These are phyloP conservation scores for Drosophila fulvimacula DNA, from an alignment of 2,888 invertebrate species.

Conservation along the genomic window DNA sequence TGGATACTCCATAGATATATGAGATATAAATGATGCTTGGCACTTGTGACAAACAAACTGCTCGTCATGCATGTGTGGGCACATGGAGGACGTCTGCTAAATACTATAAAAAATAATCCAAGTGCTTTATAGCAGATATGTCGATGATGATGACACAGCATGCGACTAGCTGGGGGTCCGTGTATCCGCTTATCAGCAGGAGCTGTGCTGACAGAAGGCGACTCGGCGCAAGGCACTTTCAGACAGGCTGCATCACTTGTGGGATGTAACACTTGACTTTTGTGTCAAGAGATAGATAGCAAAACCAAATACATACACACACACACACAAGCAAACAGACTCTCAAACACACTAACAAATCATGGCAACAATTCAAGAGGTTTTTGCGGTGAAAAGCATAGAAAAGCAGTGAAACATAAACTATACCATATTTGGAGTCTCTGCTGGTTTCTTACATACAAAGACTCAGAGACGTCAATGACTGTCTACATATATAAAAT, in stretches of 20 bases:
- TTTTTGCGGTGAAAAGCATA: conserved; percentile 24
- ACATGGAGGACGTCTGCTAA: conserved; percentile 6
- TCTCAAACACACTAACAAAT: conserved; percentile 35
- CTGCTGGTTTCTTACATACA: neutral
- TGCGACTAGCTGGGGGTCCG: conserved; percentile 13
- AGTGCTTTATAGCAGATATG: conserved; percentile 21
- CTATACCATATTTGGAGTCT: conserved; percentile 36
- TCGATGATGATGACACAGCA: conserved; percentile 63
- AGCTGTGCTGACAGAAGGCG: conserved; percentile 33
- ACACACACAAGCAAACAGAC: conserved; percentile 16
- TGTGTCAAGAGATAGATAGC: conserved; percentile 67
- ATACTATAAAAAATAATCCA: conserved; percentile 23
- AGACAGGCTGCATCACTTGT: conserved; percentile 62
- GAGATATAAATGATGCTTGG: conserved; percentile 6
- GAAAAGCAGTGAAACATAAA: conserved; percentile 27
- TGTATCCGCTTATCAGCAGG: conserved; percentile 51
- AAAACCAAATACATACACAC: conserved; percentile 14
- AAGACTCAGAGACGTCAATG: neutral
- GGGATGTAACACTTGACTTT: conserved; percentile 77
- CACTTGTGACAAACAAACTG: conserved; percentile 14
- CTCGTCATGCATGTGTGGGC: conserved; percentile 21
- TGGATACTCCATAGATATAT: neutral
- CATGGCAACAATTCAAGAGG: conserved; percentile 49
- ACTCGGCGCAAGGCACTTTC: conserved; percentile 35
- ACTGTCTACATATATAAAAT: neutral